A percentile compares a stretch with the other conserved stretches of the same genome.
phyloP scores from a whole-genome alignment of 2,113 vertebrate species.

The Dipodomys ordii region DNA sequence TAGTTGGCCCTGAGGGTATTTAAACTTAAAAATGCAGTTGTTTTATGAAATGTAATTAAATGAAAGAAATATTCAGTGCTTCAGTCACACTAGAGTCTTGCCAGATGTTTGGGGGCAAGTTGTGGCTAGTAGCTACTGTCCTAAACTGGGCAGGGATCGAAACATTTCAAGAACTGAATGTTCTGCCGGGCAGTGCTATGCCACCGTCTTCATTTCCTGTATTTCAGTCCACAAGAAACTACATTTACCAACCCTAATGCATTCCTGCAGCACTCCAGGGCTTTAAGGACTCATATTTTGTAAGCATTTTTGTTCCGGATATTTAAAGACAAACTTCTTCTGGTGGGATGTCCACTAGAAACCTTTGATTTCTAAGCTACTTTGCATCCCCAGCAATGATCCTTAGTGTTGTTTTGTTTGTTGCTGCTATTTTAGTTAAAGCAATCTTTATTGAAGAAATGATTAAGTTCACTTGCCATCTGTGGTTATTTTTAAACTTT shows the following conservation, averaged over 20 bases:
- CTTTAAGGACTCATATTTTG: slow-evolving; percentile 49
- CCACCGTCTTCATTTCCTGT: slow-evolving; percentile 3
- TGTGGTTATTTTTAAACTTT: slow-evolving; percentile 32
- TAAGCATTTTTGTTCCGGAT: slow-evolving; percentile 41
- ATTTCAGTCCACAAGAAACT: slow-evolving; percentile 38
- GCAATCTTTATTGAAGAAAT: neutral
- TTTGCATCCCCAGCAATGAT: neutral
- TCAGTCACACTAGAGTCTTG: neutral
- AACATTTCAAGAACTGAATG: neutral
- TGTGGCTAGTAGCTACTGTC: neutral
- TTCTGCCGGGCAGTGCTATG: neutral
- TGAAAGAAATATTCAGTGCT: neutral
- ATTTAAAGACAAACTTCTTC: slow-evolving; percentile 57
- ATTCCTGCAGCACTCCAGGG: neutral
- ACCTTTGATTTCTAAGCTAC: neutral
- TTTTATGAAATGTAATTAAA: neutral
- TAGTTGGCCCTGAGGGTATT: neutral
- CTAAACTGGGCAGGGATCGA: neutral
- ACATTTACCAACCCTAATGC: neutral
- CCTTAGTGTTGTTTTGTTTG: neutral
- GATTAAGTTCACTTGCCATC: neutral
- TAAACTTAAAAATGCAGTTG: neutral
- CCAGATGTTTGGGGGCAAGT: neutral
- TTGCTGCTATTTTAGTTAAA: slow-evolving; percentile 4
- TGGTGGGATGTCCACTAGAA: slow-evolving; percentile 23